These are phyloP conservation scores for Sus cebifrons DNA, from an alignment of 2,797 vertebrate species.

Conservation along the genomic window DNA sequence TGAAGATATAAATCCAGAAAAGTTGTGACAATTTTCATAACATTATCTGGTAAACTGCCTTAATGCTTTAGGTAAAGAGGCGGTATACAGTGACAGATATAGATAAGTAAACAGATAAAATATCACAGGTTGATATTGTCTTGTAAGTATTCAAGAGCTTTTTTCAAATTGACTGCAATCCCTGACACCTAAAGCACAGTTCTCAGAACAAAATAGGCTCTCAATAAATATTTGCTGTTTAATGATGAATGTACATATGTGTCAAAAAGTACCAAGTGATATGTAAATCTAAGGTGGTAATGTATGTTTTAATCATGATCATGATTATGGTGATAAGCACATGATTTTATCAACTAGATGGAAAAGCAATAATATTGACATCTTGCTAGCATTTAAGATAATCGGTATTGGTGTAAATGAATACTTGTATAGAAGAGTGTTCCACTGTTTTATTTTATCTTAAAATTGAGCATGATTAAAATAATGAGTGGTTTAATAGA, in stretches of 20 bases:
- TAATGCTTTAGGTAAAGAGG: neutral
- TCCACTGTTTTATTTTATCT: slow-evolving; percentile 57
- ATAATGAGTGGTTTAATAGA: slow-evolving; percentile 78
- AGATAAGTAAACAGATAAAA: neutral
- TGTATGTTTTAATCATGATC: slow-evolving; percentile 27
- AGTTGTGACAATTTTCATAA: neutral
- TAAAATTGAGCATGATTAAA: slow-evolving; percentile 79
- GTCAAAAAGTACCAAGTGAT: neutral
- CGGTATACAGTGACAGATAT: neutral
- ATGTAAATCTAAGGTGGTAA: neutral
- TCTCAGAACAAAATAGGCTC: neutral
- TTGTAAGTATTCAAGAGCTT: neutral
- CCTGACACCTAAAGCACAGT: neutral
- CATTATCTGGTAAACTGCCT: neutral
- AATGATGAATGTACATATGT: neutral
- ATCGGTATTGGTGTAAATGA: neutral
- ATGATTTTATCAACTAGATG: neutral
- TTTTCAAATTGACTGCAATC: neutral
- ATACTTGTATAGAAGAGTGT: neutral
- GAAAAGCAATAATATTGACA: slow-evolving; percentile 34
- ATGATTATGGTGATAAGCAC: neutral
- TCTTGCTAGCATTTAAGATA: neutral
- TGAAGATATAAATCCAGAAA: neutral
- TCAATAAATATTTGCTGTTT: slow-evolving; percentile 26
- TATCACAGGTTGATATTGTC: neutral